phyloP scores from a whole-genome alignment of 2,113 vertebrate genomes.

The Alosa alosa region DNA sequence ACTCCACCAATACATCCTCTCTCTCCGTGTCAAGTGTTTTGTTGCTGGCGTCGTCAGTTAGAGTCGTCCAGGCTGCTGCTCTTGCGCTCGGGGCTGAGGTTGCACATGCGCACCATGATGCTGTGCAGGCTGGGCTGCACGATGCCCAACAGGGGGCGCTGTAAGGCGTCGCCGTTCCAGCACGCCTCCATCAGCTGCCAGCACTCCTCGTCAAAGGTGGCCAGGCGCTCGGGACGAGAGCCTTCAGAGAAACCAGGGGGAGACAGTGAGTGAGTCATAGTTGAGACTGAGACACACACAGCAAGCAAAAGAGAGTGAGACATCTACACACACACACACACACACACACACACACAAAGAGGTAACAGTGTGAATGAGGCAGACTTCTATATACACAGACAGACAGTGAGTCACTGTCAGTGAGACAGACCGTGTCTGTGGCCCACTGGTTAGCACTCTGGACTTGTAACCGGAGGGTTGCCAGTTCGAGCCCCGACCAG shows the following conservation, averaged over 20 bases:
- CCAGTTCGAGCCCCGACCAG: too few relatives aligned
- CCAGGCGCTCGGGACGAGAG: constrained; percentile 84
- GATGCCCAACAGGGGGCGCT: constrained; percentile 89
- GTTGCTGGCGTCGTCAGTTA: constrained; percentile 64
- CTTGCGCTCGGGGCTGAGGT: constrained; percentile 65
- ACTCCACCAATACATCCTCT: neutral
- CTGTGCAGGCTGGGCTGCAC: constrained; percentile 91
- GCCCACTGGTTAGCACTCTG: too few relatives aligned
- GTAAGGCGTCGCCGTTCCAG: constrained; percentile 91
- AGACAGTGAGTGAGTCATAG: neutral
- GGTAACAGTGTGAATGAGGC: neutral
- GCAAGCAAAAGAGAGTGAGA: neutral
- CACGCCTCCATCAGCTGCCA: constrained; percentile 99
- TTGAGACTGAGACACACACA: neutral
- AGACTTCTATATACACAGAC: neutral
- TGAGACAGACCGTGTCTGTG: too few relatives aligned
- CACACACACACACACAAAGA: neutral
- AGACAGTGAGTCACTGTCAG: neutral
- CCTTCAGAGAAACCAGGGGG: constrained; percentile 65
- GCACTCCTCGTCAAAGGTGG: constrained; percentile 90
- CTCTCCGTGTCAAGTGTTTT: neutral
- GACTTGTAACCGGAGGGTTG: too few relatives aligned
- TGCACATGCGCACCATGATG: constrained; percentile 89
- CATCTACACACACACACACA: neutral
- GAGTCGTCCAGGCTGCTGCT: constrained; percentile 83